Evolutionary conservation across 64 coral and sea anemone genomes (phyloP).

Genomic region (Stylophora pistillata): DNA sequence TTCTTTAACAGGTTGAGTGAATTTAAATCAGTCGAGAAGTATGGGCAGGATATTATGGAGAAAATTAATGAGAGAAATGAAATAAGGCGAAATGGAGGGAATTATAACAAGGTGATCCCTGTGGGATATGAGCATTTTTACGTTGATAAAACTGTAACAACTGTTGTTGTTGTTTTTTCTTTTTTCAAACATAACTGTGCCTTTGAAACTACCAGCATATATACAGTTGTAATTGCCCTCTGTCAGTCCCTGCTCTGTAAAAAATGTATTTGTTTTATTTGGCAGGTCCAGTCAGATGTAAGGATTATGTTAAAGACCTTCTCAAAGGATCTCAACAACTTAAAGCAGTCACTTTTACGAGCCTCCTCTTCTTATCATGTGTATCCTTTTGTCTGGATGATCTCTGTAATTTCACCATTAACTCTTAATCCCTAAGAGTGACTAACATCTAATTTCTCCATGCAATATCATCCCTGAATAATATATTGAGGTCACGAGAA

Average conservation of each 20-base stretch:
- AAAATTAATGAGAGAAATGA: slow-evolving; percentile 87
- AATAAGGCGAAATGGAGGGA: slow-evolving; percentile 70
- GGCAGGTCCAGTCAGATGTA: slow-evolving; percentile 80
- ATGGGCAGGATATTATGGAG: slow-evolving; percentile 98
- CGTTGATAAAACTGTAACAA: too few species aligned
- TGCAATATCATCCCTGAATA: too few species aligned
- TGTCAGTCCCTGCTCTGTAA: too few species aligned
- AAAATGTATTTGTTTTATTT: slow-evolving; percentile 4
- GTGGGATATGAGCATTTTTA: too few species aligned
- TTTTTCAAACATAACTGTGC: too few species aligned
- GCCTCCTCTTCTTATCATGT: slow-evolving; percentile 88
- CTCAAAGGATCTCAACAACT: slow-evolving; percentile 68
- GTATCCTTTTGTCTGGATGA: slow-evolving; percentile 73
- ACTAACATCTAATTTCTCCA: too few species aligned
- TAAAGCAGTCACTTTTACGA: slow-evolving; percentile 76
- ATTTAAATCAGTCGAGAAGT: slow-evolving; percentile 81
- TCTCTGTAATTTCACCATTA: background rate
- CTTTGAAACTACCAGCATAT: too few species aligned
- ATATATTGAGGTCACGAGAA: too few species aligned
- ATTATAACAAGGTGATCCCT: slow-evolving; percentile 77
- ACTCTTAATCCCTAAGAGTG: too few species aligned
- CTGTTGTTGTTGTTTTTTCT: too few species aligned
- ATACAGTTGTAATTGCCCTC: too few species aligned
- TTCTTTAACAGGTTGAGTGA: slow-evolving; percentile 68
- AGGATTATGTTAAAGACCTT: slow-evolving; percentile 93